Base-by-base conservation (phyloP, 2,797 vertebrate genomes). In the Gymnodraco acuticeps region DNA sequence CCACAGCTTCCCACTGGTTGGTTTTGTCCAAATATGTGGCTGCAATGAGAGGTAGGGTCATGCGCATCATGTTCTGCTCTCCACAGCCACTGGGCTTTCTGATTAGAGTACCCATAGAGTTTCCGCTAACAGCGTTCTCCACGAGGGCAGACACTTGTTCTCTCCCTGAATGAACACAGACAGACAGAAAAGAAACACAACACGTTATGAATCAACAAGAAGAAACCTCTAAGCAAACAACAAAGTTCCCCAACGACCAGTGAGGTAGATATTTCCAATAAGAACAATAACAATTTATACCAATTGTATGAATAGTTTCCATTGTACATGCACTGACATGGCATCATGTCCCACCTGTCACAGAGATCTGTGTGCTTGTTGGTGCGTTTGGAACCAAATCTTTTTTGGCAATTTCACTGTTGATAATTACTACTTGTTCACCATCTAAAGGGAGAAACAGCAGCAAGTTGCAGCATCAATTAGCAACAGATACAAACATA, bases 11-110 rank as follows among this genome's bases (percentile, higher is more conserved):
- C 98, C 97, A 99, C 52, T 98, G 96, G 0, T 80, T 71, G 0
- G 95, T 97, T 53, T n/a, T 87, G 78, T 99, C 98, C 86, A 99
- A 87, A 90, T 96, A 99, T 13, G 81, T 90, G 10, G 95, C 89
- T 0, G 97, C 96, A 5, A 97, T 99, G 69, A 97, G 75, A 0
- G 96, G 94, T 16, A 96, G 89, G 0, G 96, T 98, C 95, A 96
- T 90, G 13, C 9, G 0, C 0, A 95, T 94, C 96, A 98, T 96
- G 86, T 94, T 98, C 85, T 97, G 94, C 79, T 99, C 98, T 11
- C 97, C 97, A 0, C 93, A 95, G 3, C 98, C 97, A 0, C 10
- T 0, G 0, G 97, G 98, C 0, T 94, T 93, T 11, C 42, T 8
- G 1, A 99, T 96, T 66, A 99, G 94, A 33, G 81, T 90, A 2